A percentile compares a stretch with the other conserved stretches of the same genome.
phyloP scores from a whole-genome alignment of 92 coral and sea anemone species.

The Meandrina meandrites region DNA sequence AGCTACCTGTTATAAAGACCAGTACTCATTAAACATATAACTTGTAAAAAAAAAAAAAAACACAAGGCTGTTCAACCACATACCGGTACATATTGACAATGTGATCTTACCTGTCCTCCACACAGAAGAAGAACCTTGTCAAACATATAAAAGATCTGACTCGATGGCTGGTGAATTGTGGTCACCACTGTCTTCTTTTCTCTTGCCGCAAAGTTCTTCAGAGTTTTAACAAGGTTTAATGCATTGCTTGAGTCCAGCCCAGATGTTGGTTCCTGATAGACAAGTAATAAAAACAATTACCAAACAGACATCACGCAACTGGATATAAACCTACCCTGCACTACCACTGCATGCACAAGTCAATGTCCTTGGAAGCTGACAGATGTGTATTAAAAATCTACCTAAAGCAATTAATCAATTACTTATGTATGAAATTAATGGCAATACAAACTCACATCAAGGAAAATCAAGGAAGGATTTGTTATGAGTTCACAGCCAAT shows the following conservation, averaged over 20 bases:
- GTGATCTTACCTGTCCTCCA: constrained; percentile 96
- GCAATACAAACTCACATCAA: constrained; percentile 76
- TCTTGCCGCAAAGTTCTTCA: constrained; percentile 73
- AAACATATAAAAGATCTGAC: constrained; percentile 95
- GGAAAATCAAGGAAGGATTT: constrained; percentile 90
- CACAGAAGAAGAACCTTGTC: constrained; percentile 87
- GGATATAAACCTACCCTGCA: not conserved
- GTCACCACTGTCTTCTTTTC: constrained; percentile 86
- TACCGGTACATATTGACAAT: too few species aligned
- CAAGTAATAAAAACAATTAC: not conserved
- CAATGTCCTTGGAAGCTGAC: too few species aligned
- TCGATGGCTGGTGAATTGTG: constrained; percentile 96
- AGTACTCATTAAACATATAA: too few species aligned
- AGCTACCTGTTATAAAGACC: constrained; percentile 79
- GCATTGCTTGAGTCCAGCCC: constrained; percentile 98
- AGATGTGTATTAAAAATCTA: not conserved
- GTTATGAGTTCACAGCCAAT: constrained; percentile 95
- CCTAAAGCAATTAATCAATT: not conserved
- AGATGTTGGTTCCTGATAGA: constrained; percentile 88
- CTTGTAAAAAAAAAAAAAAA: not conserved
- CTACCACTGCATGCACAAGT: not conserved
- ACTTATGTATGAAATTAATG: not conserved
- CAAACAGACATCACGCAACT: not conserved
- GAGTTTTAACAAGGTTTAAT: constrained; percentile 76
- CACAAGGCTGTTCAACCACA: too few species aligned